Conservation (phyloP, 1,140 invertebrate genomes). For the Zophobas morio region DNA sequence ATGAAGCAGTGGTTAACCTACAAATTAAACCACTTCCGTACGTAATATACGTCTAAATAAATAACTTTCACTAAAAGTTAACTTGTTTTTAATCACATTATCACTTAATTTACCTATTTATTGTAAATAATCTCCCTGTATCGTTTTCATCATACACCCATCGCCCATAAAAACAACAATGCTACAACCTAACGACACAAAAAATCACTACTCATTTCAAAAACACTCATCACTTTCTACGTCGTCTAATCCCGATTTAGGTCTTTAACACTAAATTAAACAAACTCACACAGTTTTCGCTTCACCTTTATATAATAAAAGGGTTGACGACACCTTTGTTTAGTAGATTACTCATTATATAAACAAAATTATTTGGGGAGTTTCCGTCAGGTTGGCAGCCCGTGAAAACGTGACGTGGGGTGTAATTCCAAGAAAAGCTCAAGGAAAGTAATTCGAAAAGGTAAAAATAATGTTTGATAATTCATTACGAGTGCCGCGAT, state of each 20-base stretch:
- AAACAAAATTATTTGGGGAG: background rate
- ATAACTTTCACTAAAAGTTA: background rate
- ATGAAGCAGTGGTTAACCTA: slow-evolving; percentile 18
- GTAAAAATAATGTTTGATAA: slow-evolving; percentile 72
- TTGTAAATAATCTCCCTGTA: slow-evolving; percentile 46
- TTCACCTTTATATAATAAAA: too few relatives aligned
- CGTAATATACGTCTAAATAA: background rate
- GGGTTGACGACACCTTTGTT: too few relatives aligned
- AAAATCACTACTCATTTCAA: slow-evolving; percentile 30
- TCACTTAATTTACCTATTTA: slow-evolving; percentile 34
- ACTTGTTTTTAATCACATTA: background rate
- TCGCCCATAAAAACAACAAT: slow-evolving; percentile 56
- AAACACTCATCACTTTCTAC: background rate
- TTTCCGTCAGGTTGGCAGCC: slow-evolving; percentile 2
- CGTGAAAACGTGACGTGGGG: slow-evolving; percentile 51
- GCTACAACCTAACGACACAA: background rate
- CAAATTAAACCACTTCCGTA: slow-evolving; percentile 13
- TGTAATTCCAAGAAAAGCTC: slow-evolving; percentile 47
- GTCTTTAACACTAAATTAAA: too few relatives aligned
- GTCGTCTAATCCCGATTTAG: too few relatives aligned
- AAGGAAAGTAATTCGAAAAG: slow-evolving; percentile 43
- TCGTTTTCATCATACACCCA: slow-evolving; percentile 52
- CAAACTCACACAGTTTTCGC: too few relatives aligned
- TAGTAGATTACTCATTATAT: too few relatives aligned
- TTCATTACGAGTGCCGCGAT: slow-evolving; percentile 82